A percentile compares a stretch with the other conserved stretches of the same genome.
phyloP scores from a whole-genome alignment of 2,797 vertebrate genomes.

The Sternotherus odoratus region DNA sequence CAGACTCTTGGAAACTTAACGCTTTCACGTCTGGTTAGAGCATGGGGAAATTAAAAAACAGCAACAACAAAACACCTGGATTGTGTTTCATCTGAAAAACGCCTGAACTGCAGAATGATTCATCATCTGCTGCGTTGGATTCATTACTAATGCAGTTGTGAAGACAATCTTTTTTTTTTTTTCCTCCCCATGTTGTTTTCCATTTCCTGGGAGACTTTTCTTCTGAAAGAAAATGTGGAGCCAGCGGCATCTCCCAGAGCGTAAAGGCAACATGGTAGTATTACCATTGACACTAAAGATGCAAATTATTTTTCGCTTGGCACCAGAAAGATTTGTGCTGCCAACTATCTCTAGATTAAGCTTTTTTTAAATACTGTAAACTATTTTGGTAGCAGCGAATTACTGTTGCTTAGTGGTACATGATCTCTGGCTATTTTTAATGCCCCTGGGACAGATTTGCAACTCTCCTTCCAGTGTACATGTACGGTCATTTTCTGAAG shows the following conservation, averaged over 20 bases:
- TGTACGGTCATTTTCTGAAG: conserved; percentile 44
- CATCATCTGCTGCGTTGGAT: conserved; percentile 61
- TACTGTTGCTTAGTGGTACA: conserved; percentile 57
- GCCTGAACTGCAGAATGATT: conserved; percentile 8
- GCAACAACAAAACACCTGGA: background rate
- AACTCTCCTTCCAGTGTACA: conserved; percentile 26
- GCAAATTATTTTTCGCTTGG: conserved; percentile 76
- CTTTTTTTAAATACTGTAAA: conserved; percentile 75
- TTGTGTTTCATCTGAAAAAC: conserved; percentile 32
- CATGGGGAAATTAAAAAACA: background rate
- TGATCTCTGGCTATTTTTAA: conserved; percentile 74
- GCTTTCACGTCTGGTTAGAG: conserved; percentile 6
- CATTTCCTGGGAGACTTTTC: conserved; percentile 17
- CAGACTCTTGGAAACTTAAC: conserved; percentile 61
- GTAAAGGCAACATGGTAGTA: conserved; percentile 61
- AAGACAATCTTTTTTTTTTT: conserved; percentile 55
- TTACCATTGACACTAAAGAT: conserved; percentile 70
- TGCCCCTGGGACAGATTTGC: conserved; percentile 30
- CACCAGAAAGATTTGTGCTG: conserved; percentile 63
- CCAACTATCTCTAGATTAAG: conserved; percentile 75
- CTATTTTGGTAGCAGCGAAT: conserved; percentile 77
- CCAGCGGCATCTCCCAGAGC: conserved; percentile 65
- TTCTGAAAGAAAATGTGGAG: conserved; percentile 31
- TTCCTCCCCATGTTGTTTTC: conserved; percentile 25
- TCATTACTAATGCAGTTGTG: conserved; percentile 39